Conservation (phyloP, 2,113 vertebrate species). For the Candoia aspera region DNA sequence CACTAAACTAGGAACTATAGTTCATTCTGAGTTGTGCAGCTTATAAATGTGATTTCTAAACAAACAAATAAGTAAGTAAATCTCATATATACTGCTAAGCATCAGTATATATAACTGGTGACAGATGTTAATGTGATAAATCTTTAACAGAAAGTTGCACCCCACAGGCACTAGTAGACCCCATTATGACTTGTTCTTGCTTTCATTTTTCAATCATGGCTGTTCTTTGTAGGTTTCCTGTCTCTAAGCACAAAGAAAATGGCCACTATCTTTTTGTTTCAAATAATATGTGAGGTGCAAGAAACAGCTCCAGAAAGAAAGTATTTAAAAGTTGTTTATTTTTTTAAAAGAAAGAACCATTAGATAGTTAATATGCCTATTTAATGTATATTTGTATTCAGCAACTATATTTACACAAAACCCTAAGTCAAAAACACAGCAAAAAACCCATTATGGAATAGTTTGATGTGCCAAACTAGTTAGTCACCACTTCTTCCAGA, state of each 20-base stretch:
- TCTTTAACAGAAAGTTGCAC: fast-evolving
- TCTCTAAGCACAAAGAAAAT: constrained; percentile 66
- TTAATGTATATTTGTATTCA: no score
- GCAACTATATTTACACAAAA: no score
- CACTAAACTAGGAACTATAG: neutral
- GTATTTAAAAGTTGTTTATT: no score
- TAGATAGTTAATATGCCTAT: no score
- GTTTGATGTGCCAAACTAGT: no score
- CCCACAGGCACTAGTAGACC: constrained; percentile 27
- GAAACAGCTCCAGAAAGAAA: constrained; percentile 71
- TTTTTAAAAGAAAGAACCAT: no score
- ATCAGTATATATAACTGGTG: neutral
- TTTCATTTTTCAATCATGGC: constrained; percentile 38
- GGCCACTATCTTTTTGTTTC: constrained; percentile 86
- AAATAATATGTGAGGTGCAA: constrained; percentile 79
- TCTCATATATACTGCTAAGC: neutral
- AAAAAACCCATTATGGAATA: no score
- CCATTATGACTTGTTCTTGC: constrained; percentile 27
- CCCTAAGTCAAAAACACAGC: no score
- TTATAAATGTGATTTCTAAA: no score
- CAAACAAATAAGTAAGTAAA: no score
- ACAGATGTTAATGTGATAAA: neutral
- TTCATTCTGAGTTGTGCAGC: no score
- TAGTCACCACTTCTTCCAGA: neutral
- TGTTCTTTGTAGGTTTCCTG: constrained; percentile 66